phyloP scores from a whole-genome alignment of 2,113 vertebrate species.

The Ellobius talpinus region DNA sequence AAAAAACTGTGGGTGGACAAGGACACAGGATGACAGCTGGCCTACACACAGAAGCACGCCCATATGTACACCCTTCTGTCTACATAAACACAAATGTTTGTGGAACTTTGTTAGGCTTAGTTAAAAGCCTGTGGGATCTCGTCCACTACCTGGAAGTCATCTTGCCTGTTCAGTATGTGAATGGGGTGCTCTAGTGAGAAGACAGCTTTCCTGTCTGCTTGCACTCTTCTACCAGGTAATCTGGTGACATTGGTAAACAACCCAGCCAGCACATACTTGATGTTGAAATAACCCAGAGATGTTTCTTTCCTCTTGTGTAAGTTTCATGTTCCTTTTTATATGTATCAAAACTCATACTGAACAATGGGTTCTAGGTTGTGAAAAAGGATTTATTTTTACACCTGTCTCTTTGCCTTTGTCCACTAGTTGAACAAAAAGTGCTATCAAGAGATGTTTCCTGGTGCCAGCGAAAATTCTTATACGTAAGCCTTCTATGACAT shows the following conservation, averaged over 20 bases:
- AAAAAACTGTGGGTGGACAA: background rate
- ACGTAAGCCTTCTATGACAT: background rate
- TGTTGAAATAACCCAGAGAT: background rate
- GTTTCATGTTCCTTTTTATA: background rate
- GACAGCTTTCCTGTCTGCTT: background rate
- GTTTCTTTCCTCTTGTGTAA: background rate
- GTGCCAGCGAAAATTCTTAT: constrained; percentile 15
- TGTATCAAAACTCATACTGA: background rate
- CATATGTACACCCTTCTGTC: background rate
- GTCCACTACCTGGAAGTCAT: background rate
- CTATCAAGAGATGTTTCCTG: background rate
- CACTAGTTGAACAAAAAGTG: background rate
- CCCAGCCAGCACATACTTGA: background rate
- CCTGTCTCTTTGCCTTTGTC: background rate
- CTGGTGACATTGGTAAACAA: background rate
- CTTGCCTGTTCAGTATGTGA: background rate
- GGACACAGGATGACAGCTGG: background rate
- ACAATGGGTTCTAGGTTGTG: background rate
- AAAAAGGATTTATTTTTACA: background rate
- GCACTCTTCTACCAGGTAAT: background rate
- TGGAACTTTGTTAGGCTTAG: constrained; percentile 12
- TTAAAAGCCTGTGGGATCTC: constrained; percentile 7
- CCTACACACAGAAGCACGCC: background rate
- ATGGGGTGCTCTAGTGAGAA: background rate
- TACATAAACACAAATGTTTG: background rate